Conservation (phyloP, 2,888 invertebrate species). For the Ichneumoninae sp. region DNA sequence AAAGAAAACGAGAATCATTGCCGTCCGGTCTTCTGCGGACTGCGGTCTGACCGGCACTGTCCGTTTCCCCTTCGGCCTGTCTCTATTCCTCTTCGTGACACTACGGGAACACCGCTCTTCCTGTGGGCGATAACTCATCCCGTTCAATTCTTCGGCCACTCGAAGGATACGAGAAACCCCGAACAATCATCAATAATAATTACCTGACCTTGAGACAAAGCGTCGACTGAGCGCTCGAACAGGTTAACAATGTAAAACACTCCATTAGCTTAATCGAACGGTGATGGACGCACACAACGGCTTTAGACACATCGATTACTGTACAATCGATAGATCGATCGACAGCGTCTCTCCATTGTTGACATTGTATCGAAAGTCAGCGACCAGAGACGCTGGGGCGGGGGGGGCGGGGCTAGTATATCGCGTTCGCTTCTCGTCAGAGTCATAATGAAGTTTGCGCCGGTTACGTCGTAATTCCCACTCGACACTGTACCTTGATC, state of each 20-base stretch:
- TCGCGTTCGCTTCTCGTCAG: conserved; percentile 30
- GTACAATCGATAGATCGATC: conserved; percentile 54
- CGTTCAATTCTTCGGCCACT: not conserved
- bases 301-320: conserved; percentile 57
- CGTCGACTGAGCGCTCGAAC: conserved; percentile 15
- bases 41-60: conserved; percentile 45
- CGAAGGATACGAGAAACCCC: too few species aligned
- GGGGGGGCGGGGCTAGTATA: not conserved
- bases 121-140: not conserved
- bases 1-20: conserved; percentile 60
- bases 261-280: not conserved
- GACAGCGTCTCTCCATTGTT: conserved; percentile 60
- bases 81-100: conserved; percentile 63
- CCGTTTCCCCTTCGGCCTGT: conserved; percentile 42
- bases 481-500: conserved; percentile 23
- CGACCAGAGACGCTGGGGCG: not conserved
- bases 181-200: conserved; percentile 37
- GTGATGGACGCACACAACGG: conserved; percentile 33
- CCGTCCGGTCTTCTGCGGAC: conserved; percentile 51
- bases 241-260: conserved; percentile 9
- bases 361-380: conserved; percentile 28
- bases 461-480: conserved; percentile 13
- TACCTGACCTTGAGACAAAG: conserved; percentile 5
- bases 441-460: conserved; percentile 44
- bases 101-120: conserved; percentile 38